Evolutionary conservation across 1,140 invertebrate species (phyloP).

Genomic region (Apis laboriosa): DNA sequence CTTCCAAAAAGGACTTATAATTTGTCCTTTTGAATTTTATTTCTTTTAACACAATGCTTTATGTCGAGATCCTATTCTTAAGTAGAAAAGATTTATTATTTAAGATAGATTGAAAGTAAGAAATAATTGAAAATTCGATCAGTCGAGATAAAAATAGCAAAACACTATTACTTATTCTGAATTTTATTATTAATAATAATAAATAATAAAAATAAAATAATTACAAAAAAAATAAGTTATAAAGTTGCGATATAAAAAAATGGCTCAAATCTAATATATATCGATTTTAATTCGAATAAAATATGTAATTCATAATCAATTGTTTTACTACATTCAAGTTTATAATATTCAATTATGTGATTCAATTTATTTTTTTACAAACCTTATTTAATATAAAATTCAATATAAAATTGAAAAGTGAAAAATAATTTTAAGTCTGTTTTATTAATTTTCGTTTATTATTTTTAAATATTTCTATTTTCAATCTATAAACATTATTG

Average conservation of each 20-base stretch:
- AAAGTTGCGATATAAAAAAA: neutral
- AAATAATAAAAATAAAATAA: constrained; percentile 8
- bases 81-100: constrained; percentile 1
- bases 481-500: too few relatives aligned
- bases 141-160: constrained; percentile 32
- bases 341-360: too few relatives aligned
- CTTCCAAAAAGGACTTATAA: neutral
- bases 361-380: too few relatives aligned
- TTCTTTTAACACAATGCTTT: neutral
- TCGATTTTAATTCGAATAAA: too few relatives aligned
- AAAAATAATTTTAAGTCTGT: too few relatives aligned
- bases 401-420: too few relatives aligned
- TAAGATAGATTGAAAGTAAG: constrained; percentile 16
- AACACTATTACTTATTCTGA: constrained; percentile 8
- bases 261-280: too few relatives aligned
- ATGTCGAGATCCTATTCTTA: neutral
- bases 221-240: neutral
- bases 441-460: too few relatives aligned
- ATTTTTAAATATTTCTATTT: too few relatives aligned
- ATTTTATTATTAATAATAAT: neutral
- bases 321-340: too few relatives aligned
- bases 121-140: constrained; percentile 29
- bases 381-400: too few relatives aligned
- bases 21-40: constrained; percentile 31
- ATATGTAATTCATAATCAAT: too few relatives aligned